phyloP scores from a whole-genome alignment of 2,888 invertebrate genomes.

The Harmothoe impar region DNA sequence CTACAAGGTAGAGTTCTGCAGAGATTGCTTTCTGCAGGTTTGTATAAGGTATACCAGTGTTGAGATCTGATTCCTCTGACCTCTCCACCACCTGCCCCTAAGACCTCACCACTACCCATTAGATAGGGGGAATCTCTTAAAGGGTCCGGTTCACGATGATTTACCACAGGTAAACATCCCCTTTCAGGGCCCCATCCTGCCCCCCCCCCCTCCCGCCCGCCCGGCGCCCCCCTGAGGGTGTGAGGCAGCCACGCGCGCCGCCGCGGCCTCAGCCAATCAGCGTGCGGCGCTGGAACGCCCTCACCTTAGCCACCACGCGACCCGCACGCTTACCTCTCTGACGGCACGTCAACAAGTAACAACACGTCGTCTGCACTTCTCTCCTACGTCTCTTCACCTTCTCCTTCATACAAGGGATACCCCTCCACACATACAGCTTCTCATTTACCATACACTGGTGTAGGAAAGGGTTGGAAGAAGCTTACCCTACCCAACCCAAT shows the following conservation, averaged over 20 bases:
- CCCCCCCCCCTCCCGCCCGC: not conserved
- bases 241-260: constrained; percentile 41
- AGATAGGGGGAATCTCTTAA: constrained; percentile 4
- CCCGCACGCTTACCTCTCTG: constrained; percentile 10
- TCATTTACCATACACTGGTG: too few relatives aligned
- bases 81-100: not conserved
- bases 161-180: not conserved
- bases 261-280: constrained; percentile 34
- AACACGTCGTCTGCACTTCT: not conserved
- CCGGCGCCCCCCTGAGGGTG: constrained; percentile 10
- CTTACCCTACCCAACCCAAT: too few relatives aligned
- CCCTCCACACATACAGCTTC: not conserved
- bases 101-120: not conserved
- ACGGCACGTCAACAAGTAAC: constrained; percentile 20
- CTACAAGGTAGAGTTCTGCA: not conserved
- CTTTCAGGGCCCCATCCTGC: constrained; percentile 21
- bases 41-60: not conserved
- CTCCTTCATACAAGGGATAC: not conserved
- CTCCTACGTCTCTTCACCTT: not conserved
- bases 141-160: not conserved
- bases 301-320: constrained; percentile 44
- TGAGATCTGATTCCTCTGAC: not conserved
- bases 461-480: too few relatives aligned
- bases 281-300: not conserved
- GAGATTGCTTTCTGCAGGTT: not conserved